Conservation (phyloP, 1,140 invertebrate genomes). For the Anoplophora glabripennis region DNA sequence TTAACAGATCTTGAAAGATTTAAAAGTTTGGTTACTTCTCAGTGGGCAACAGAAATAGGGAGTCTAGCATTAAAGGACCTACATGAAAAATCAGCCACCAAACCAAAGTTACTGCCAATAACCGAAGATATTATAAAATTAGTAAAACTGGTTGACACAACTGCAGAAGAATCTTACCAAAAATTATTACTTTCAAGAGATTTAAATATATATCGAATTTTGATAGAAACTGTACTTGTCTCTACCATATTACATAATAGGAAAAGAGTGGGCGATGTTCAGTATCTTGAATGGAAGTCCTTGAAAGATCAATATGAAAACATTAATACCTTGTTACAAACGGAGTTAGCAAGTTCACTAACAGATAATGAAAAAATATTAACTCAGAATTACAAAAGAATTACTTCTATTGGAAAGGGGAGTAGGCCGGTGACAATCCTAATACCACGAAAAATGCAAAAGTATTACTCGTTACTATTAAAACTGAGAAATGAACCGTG, state of each 20-base stretch:
- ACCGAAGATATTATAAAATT: constrained; percentile 26
- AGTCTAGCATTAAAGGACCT: constrained; percentile 27
- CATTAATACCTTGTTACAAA: neutral
- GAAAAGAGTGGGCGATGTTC: constrained; percentile 19
- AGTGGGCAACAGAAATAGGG: constrained; percentile 27
- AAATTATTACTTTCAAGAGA: neutral
- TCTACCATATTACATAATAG: constrained; percentile 20
- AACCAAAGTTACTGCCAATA: constrained; percentile 20
- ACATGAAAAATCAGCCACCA: constrained; percentile 19
- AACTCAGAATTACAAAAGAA: constrained; percentile 20
- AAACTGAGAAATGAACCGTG: constrained; percentile 7
- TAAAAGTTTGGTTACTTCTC: constrained; percentile 19
- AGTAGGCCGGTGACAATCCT: constrained; percentile 21
- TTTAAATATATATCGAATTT: constrained; percentile 3
- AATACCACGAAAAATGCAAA: constrained; percentile 16
- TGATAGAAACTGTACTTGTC: constrained; percentile 15
- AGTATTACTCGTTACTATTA: constrained; percentile 10
- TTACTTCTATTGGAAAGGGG: constrained; percentile 19
- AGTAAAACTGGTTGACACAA: constrained; percentile 10
- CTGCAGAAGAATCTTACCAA: constrained; percentile 4
- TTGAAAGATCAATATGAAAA: constrained; percentile 10
- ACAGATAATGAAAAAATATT: constrained; percentile 17
- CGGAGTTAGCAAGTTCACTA: constrained; percentile 6
- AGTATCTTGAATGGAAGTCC: constrained; percentile 17
- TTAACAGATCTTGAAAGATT: constrained; percentile 27